Evolutionary conservation across 2,888 invertebrate species (phyloP).

Genomic region (Caenorhabditis plicata): DNA sequence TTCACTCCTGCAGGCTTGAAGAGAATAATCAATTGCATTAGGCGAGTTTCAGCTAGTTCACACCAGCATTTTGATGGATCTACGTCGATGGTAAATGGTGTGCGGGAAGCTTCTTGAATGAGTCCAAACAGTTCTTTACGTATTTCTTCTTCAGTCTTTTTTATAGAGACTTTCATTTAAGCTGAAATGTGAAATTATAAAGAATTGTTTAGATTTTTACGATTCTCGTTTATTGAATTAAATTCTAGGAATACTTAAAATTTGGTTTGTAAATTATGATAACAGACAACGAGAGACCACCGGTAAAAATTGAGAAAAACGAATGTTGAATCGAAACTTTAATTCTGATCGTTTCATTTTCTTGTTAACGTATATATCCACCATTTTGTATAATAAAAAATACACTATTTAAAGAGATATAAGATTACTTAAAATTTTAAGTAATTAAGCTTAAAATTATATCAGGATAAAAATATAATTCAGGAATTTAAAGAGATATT

Average conservation of each 20-base stretch:
- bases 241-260: not conserved
- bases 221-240: not conserved
- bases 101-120: conserved; percentile 13
- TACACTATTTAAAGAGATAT: too few relatives aligned
- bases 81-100: conserved; percentile 1
- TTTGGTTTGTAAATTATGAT: not conserved
- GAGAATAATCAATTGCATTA: conserved; percentile 7
- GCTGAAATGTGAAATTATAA: not conserved
- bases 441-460: too few relatives aligned
- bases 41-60: conserved; percentile 19
- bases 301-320: not conserved
- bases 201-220: not conserved
- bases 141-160: conserved; percentile 15
- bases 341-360: not conserved
- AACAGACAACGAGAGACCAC: conserved; percentile 1
- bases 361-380: too few relatives aligned
- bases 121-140: conserved; percentile 11
- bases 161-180: conserved; percentile 17
- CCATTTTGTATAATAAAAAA: too few relatives aligned
- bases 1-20: conserved; percentile 26
- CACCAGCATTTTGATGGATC: conserved; percentile 25
- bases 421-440: too few relatives aligned
- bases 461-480: too few relatives aligned
- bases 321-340: not conserved
- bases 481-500: too few relatives aligned